phyloP scores from a whole-genome alignment of 2,797 vertebrate species.

The Limnodromus scolopaceus region DNA sequence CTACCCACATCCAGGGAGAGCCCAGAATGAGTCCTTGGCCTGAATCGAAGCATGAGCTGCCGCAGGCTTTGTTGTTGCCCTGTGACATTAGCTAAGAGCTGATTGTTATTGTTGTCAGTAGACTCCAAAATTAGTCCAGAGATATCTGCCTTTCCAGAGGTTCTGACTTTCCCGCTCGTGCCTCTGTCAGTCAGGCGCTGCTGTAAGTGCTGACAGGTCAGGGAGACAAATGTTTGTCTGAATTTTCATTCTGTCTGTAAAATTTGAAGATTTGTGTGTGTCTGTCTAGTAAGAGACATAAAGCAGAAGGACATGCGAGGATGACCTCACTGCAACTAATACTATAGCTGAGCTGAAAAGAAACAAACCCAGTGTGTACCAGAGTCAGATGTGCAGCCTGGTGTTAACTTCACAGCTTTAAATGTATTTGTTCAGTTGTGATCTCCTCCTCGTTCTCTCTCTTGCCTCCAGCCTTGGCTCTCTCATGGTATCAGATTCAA shows the following conservation, averaged over 20 bases:
- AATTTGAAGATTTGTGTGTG: conserved; percentile 10
- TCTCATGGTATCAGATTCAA: conserved; percentile 50
- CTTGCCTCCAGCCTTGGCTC: conserved; percentile 29
- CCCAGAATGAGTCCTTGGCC: not conserved
- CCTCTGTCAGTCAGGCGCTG: not conserved
- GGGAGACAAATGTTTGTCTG: conserved; percentile 28
- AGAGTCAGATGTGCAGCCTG: conserved; percentile 30
- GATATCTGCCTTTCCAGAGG: conserved; percentile 7
- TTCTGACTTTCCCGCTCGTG: not conserved
- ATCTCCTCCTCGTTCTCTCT: not conserved
- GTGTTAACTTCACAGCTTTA: not conserved
- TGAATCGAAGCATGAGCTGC: not conserved
- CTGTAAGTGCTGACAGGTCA: conserved; percentile 40
- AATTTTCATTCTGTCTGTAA: conserved; percentile 36
- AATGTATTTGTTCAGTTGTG: conserved; percentile 25
- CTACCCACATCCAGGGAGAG: not conserved
- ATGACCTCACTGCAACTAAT: not conserved
- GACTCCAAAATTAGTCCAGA: not conserved
- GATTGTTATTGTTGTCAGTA: conserved; percentile 14
- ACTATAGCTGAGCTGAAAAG: not conserved
- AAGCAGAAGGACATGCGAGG: not conserved
- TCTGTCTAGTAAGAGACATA: not conserved
- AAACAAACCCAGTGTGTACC: not conserved
- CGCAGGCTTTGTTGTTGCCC: not conserved
- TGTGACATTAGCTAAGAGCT: conserved; percentile 11